Base-by-base conservation (phyloP, 2,113 vertebrate genomes). In the Tyrannus savana region DNA sequence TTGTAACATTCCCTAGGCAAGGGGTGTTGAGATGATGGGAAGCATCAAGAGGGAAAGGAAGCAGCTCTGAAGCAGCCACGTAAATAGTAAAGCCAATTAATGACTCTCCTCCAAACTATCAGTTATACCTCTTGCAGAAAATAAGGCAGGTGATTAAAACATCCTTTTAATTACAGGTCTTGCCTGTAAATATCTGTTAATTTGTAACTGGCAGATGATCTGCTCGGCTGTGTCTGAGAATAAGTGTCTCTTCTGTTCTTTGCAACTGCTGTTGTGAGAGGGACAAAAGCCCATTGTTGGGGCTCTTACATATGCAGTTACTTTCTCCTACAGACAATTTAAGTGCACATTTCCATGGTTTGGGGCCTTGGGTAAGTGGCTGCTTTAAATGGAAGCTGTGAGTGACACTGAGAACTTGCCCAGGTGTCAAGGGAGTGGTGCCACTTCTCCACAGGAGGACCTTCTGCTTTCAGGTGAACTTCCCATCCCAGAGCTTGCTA, bases 161-260 rank as follows among this genome's bases (percentile, higher is more conserved):
- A n/a, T 14, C 63, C 56, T 91, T 91, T 46, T 86, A 92, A 86
- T 95, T 88, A 84, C 55, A 86, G 91, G 53, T 55, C 63, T 74
- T 64, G 53, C 41, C 63, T 77, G 46, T 63, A 77, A 92, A 76
- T 92, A 76, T 68, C 84, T 91, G 75, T 93, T 94, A 55, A 84
- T 72, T 93, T 94, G 75, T 83, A 88, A 49, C 68, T 93, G 92
- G 82, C 73, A 63, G 94, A 66, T 88, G 89, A 84, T 82, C 9
- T 87, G 68, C 71, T 91, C 72, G 6, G 74, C 86, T 88, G 72
- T 78, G 62, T 52, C 63, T 90, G 85, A 50, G 88, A 84, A 84
- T 92, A 76, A 95, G 88, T 56, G 56, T 86, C 59, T 93, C 82
- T 66, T 94, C 79, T 96, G 76, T 87, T 96, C 67, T 59, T 79